Evolutionary conservation across 64 coral and sea anemone genomes (phyloP).

Genomic region (Catalaphyllia jardinei): DNA sequence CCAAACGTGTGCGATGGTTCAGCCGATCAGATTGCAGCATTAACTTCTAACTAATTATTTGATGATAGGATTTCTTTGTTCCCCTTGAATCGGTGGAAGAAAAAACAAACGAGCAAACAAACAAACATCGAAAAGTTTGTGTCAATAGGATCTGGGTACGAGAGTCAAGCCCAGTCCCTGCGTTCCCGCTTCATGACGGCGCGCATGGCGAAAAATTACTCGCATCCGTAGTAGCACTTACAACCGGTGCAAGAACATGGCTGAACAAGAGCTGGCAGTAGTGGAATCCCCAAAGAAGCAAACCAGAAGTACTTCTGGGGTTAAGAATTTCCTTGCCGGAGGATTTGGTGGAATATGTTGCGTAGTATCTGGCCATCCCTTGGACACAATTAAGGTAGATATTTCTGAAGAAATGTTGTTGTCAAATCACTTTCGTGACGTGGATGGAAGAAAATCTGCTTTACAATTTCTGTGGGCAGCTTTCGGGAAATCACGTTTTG

Average conservation of each 20-base stretch:
- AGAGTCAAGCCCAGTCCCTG: constrained; percentile 3
- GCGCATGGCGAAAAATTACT: background rate
- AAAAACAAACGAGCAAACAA: too few species aligned
- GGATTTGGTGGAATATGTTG: constrained; percentile 98
- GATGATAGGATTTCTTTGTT: too few species aligned
- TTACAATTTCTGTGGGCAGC: background rate
- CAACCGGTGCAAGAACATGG: background rate
- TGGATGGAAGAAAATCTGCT: background rate
- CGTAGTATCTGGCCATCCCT: constrained; percentile 91
- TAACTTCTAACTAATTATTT: too few species aligned
- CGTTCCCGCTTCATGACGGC: background rate
- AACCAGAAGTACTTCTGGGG: constrained; percentile 69
- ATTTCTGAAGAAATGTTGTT: background rate
- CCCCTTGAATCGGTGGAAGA: too few species aligned
- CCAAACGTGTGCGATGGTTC: too few species aligned
- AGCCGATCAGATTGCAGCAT: too few species aligned
- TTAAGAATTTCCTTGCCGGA: constrained; percentile 97
- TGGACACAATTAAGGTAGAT: constrained; percentile 96
- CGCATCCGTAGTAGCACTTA: too few species aligned
- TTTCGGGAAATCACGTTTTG: background rate
- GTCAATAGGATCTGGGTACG: background rate
- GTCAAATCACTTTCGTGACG: constrained; percentile 9
- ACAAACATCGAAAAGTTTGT: too few species aligned
- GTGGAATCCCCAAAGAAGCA: constrained; percentile 42
- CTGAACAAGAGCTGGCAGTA: constrained; percentile 46